Percentiles rank a stretch among this genome's conserved stretches.
Conservation (phyloP, 1,140 invertebrate species). For the Lerema accius region DNA sequence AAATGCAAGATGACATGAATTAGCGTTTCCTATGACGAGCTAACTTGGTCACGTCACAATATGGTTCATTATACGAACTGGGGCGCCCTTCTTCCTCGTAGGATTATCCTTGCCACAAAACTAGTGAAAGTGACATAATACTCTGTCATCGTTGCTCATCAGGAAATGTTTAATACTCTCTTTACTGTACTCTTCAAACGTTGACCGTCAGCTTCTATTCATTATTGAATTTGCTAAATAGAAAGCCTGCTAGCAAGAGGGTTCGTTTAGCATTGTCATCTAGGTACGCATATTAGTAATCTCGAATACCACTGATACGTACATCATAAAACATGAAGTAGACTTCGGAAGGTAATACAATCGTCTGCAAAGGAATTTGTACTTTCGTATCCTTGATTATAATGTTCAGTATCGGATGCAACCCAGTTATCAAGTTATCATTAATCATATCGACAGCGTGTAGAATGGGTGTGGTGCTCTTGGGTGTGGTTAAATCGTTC, state of each 20-base stretch:
- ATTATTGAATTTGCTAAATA: constrained; percentile 13
- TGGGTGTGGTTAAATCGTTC: too few species aligned
- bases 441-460: too few species aligned
- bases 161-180: constrained; percentile 40
- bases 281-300: not conserved
- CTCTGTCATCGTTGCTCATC: constrained; percentile 54
- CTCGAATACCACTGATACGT: not conserved
- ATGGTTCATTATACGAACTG: constrained; percentile 53
- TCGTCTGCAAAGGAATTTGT: too few species aligned
- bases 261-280: constrained; percentile 1
- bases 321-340: too few species aligned
- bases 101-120: constrained; percentile 60
- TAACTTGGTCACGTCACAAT: constrained; percentile 44
- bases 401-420: too few species aligned
- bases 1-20: constrained; percentile 39
- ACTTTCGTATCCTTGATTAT: too few species aligned
- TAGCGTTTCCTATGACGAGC: constrained; percentile 37
- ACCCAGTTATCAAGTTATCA: too few species aligned
- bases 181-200: constrained; percentile 44
- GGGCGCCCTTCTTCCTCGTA: constrained; percentile 59
- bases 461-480: too few species aligned
- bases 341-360: too few species aligned
- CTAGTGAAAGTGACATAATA: constrained; percentile 57
- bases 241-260: constrained; percentile 1
- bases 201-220: constrained; percentile 33